Evolutionary conservation across 2,113 vertebrate species (phyloP), one percentile per base, ranked within the genome.

Genomic region (Hystrix brachyura): DNA sequence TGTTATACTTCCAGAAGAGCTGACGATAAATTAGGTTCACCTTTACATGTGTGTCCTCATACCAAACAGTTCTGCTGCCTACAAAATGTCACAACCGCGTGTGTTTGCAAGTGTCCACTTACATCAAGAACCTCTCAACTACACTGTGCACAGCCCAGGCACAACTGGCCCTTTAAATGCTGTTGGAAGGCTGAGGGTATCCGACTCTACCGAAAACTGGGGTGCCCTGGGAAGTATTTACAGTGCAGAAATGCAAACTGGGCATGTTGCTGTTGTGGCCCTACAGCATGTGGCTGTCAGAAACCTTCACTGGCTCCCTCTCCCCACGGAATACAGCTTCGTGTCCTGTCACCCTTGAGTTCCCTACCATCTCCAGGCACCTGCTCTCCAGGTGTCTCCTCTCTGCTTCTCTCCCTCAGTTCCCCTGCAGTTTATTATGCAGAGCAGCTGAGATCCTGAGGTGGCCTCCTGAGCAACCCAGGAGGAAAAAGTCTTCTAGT

Each of bases 1-100:
- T 9, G 1, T 29, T 64, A 48, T 59, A 76, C 38, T 76, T 80
- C 79, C 15, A 21, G 59, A 84, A 85, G 46, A 88, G 12, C 25
- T 87, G 90, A 27, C 19, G 48, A 32, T 59, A 43, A 48, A 32
- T 60, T 43, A 15, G 78, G 80, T 95, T 83, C 89, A 88, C 46
- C 51, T 76, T 81, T 76, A 55, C n/a, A 74, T 92, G 60, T 7
- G 17, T 90, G 48, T 83, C 85, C 92, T 87, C 65, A 32, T 19
- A 60, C 48, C 78, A 72, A 95, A 90, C 3, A 6, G 19, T 7
- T 34, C 51, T 65, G 43, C 81, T 65, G 25, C 19, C 38, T 91
- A 92, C 59, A 90, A 81, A 94, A 95, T 74, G 82, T 96, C 92
- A 57, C 4, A 84, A 69, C 46, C 76, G 46, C 86, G 72, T 53